phyloP scores from a whole-genome alignment of 2,888 invertebrate species.

The Stenodera caucasica region DNA sequence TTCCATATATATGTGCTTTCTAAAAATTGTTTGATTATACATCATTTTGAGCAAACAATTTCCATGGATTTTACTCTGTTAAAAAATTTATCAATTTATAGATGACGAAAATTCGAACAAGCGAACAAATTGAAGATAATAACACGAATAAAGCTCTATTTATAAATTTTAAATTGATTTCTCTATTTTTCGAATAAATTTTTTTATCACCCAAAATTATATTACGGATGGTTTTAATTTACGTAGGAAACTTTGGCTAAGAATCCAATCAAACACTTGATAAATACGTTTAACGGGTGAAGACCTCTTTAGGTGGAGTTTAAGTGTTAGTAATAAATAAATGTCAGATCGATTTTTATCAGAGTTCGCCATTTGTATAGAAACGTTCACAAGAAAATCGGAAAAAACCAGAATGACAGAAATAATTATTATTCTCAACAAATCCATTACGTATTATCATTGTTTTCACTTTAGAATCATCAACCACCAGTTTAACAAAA shows the following conservation, averaged over 20 bases:
- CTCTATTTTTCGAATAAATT: slow-evolving; percentile 10
- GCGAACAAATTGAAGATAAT: not conserved
- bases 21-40: slow-evolving; percentile 18
- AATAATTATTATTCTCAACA: slow-evolving; percentile 39
- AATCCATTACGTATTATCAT: slow-evolving; percentile 32
- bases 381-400: slow-evolving; percentile 37
- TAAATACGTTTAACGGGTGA: slow-evolving; percentile 40
- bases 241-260: not conserved
- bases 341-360: slow-evolving; percentile 44
- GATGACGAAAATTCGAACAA: too few relatives aligned
- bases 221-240: too few relatives aligned
- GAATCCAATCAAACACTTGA: slow-evolving; percentile 24
- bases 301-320: slow-evolving; percentile 37
- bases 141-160: not conserved
- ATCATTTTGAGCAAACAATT: slow-evolving; percentile 17
- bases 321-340: slow-evolving; percentile 42
- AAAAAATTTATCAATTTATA: not conserved
- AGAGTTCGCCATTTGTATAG: slow-evolving; percentile 41
- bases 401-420: slow-evolving; percentile 40
- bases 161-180: not conserved
- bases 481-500: not conserved
- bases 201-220: too few relatives aligned
- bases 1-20: slow-evolving; percentile 20
- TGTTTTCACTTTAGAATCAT: not conserved
- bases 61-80: slow-evolving; percentile 1